Evolutionary conservation across 2,113 vertebrate genomes (phyloP).

Genomic region (Hypocryptadius cinnamomeus): DNA sequence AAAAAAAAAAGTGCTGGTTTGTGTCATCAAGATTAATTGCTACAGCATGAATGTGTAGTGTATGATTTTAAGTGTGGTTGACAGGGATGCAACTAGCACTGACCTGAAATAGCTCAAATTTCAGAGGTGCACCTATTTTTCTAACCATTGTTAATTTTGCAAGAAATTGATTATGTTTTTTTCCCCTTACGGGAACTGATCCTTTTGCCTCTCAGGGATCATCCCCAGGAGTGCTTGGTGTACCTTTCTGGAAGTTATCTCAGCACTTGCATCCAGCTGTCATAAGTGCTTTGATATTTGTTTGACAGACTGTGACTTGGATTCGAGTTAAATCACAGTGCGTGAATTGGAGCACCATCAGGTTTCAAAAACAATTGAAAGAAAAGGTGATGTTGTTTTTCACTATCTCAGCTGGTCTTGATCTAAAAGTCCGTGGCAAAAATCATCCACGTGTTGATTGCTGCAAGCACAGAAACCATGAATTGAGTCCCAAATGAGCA

Average conservation of each 20-base stretch:
- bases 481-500: not conserved
- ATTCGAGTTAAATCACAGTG: not conserved
- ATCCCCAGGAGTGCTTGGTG: not conserved
- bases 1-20: not conserved
- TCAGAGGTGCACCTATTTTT: not conserved
- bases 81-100: not conserved
- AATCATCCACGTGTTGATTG: not conserved
- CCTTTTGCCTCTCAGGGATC: not conserved
- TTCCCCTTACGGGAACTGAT: not conserved
- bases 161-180: not conserved
- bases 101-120: not conserved
- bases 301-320: not conserved
- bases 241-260: not conserved
- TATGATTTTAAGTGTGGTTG: not conserved
- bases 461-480: not conserved
- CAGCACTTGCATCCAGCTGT: not conserved
- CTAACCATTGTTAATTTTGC: not conserved
- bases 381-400: not conserved
- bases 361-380: not conserved
- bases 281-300: not conserved
- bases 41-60: rapidly evolving
- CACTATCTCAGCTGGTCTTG: not conserved
- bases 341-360: not conserved
- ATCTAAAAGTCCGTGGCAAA: not conserved
- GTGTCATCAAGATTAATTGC: not conserved